phyloP scores from a whole-genome alignment of 2,797 vertebrate genomes.

The Varecia variegata region DNA sequence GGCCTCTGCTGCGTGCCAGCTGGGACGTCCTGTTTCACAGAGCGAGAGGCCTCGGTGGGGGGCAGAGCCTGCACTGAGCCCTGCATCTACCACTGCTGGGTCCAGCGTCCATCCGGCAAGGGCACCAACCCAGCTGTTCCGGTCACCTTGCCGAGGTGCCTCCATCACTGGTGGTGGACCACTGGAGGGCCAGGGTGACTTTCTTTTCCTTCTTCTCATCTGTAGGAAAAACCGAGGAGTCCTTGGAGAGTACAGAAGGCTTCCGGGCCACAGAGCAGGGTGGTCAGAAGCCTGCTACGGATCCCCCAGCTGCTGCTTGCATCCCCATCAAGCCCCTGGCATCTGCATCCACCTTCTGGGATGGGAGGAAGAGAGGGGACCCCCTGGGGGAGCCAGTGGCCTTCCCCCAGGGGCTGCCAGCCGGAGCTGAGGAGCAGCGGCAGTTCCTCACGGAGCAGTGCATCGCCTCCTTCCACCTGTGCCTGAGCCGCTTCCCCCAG shows the following conservation, averaged over 20 bases:
- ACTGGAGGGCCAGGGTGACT: background rate
- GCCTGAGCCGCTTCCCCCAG: conserved; percentile 97
- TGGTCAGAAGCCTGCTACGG: conserved; percentile 74
- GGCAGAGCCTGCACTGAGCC: background rate
- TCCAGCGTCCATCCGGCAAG: background rate
- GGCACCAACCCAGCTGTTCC: background rate
- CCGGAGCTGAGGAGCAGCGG: conserved; percentile 89
- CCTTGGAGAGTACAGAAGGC: conserved; percentile 77
- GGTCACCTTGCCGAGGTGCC: background rate
- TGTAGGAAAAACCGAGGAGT: conserved; percentile 81
- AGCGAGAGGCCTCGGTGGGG: background rate
- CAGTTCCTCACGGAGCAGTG: conserved; percentile 94
- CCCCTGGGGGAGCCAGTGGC: conserved; percentile 83
- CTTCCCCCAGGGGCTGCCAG: conserved; percentile 90
- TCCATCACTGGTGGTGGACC: accelerated
- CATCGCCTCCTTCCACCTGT: conserved; percentile 91
- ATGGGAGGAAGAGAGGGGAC: conserved; percentile 88
- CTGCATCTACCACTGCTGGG: background rate
- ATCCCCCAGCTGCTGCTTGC: conserved; percentile 64
- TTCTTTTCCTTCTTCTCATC: conserved; percentile 29
- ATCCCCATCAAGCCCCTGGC: conserved; percentile 66
- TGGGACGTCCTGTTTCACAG: background rate
- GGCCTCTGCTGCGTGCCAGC: background rate
- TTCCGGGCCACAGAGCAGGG: conserved; percentile 71
- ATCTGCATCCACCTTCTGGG: conserved; percentile 79